Conservation (phyloP, 2,888 invertebrate species). For the Drosophila macrospina region DNA sequence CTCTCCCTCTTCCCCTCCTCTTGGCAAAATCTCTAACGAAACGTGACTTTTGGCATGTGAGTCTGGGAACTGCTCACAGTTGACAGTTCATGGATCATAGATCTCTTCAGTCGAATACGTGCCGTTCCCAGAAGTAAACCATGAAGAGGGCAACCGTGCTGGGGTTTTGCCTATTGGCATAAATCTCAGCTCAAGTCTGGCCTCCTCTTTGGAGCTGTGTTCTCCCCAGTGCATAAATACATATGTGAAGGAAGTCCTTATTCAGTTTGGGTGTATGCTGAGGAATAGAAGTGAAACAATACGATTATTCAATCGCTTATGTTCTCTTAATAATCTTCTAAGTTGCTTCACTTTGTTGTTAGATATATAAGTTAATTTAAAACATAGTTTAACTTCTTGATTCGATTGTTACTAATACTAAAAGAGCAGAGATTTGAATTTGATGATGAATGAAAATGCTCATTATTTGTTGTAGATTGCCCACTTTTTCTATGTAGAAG, state of each 20-base stretch:
- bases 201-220: neutral
- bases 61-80: conserved; percentile 27
- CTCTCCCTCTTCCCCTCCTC: neutral
- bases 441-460: too few relatives aligned
- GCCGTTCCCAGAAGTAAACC: conserved; percentile 5
- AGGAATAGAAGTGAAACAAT: too few relatives aligned
- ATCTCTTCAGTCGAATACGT: conserved; percentile 17
- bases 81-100: conserved; percentile 36
- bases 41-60: conserved; percentile 46
- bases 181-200: neutral
- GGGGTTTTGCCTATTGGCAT: neutral
- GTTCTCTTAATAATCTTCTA: too few relatives aligned
- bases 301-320: too few relatives aligned
- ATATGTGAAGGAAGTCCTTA: neutral
- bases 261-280: neutral
- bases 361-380: too few relatives aligned
- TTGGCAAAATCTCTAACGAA: neutral
- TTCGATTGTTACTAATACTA: too few relatives aligned
- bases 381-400: too few relatives aligned
- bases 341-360: too few relatives aligned
- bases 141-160: neutral
- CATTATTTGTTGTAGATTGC: too few relatives aligned
- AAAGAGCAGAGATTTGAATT: too few relatives aligned
- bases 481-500: too few relatives aligned
- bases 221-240: neutral